Evolutionary conservation across 1,140 invertebrate genomes (phyloP), one percentile per base, ranked within the genome.

Genomic region (Callitettix versicolor): DNA sequence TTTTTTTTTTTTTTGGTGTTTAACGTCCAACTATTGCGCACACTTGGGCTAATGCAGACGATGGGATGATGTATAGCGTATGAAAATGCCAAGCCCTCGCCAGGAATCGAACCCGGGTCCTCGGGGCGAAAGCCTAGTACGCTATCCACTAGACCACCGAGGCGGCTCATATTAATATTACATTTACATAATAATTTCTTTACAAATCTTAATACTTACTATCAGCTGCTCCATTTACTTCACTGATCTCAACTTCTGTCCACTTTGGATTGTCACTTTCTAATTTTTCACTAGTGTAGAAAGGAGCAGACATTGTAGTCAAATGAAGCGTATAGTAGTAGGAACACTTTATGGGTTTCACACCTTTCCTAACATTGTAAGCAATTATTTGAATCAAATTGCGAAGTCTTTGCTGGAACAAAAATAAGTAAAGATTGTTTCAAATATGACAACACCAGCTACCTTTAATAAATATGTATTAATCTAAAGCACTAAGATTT

Each of bases 271-370:
- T 83, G 49, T 71, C 68, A 58, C 80, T 82, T 53, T 78, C 77
- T 55, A 89, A 73, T 61, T 78, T 77, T 67, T 93, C 89, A 69
- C 90, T 94, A 2, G 84, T 89, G 65, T 91, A 95, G 61, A 94
- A 86, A 14, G 88, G 87, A 50, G 86, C 81, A 34, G 82, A 84
- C 84, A 87, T 88, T 50, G 77, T 79, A 2, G 83, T 83, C 59
- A 80, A 72, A 67, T 92, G 88, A 20, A 92, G 69, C 0, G 87
- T 91, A 58, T 85, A 84, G 65, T 89, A 90, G 63, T 83, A 79
- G 68, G 74, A 78, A 9, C 51, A 34, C 42, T 50, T 41, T 65
- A 66, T 41, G 50, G 65, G 63, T 68, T 71, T 58, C 22, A 64
- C 63, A 64, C 68, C 62, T 46, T 60, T 49, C 53, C 69, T 67